phyloP scores from a whole-genome alignment of 2,888 invertebrate species.

The Ormyrus thymus region DNA sequence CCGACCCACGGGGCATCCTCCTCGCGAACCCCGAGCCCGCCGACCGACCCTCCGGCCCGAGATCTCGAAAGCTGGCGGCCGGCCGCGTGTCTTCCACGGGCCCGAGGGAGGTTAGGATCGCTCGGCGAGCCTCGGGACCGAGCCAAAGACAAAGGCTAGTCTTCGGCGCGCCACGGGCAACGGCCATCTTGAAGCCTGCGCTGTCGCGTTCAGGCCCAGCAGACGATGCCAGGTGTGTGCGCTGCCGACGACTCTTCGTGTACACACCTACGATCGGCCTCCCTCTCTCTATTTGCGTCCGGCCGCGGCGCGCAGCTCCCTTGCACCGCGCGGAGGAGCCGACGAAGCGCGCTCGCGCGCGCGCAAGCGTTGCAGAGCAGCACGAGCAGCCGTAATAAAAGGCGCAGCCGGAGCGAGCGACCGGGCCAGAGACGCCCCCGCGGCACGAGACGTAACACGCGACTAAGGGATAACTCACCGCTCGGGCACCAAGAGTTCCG shows the following conservation, averaged over 20 bases:
- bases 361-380: conserved; percentile 23
- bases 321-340: not conserved
- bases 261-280: conserved; percentile 5
- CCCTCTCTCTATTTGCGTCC: conserved; percentile 12
- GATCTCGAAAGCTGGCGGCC: not conserved
- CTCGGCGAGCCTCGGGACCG: not conserved
- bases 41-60: no score
- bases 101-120: not conserved
- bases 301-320: conserved; percentile 31
- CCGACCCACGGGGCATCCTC: not conserved
- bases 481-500: not conserved
- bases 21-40: not conserved
- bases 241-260: not conserved
- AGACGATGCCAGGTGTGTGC: conserved; percentile 67
- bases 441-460: not conserved
- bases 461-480: conserved; percentile 2
- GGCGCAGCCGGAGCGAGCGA: not conserved
- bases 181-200: conserved; percentile 74
- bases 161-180: conserved; percentile 17
- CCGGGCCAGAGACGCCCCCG: conserved; percentile 7
- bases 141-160: not conserved
- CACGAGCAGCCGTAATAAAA: not conserved
- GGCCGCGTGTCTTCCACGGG: no score
- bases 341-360: conserved; percentile 10
- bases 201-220: conserved; percentile 69